These are phyloP conservation scores for Glyphotaelius pellucidus DNA, from an alignment of 2,888 invertebrate genomes.

Conservation along the genomic window DNA sequence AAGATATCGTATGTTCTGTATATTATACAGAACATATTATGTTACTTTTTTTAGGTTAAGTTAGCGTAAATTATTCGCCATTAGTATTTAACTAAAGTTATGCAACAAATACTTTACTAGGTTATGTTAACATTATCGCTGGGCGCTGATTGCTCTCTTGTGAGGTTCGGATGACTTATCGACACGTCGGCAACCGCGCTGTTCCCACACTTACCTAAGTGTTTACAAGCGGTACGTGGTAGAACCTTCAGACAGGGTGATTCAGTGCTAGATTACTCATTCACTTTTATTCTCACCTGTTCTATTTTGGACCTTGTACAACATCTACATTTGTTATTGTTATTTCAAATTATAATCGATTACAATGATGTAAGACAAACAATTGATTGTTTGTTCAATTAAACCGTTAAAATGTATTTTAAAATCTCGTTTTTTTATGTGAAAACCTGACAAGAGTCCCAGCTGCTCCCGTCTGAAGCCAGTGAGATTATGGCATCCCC, in stretches of 20 bases:
- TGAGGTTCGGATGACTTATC: slow-evolving; percentile 31
- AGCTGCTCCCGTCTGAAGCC: too few relatives aligned
- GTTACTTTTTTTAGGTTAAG: neutral
- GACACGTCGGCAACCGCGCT: slow-evolving; percentile 7
- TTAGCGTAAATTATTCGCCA: neutral
- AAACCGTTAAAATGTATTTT: too few relatives aligned
- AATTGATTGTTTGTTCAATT: too few relatives aligned
- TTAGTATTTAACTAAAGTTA: neutral
- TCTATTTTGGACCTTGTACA: neutral
- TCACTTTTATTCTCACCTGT: neutral
- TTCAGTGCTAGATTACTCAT: neutral
- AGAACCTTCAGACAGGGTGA: slow-evolving; percentile 25
- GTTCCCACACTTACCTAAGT: slow-evolving; percentile 27
- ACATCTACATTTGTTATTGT: neutral
- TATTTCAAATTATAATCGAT: too few relatives aligned
- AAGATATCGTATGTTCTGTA: too few relatives aligned
- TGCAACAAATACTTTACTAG: neutral
- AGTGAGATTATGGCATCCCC: too few relatives aligned
- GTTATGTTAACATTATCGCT: slow-evolving; percentile 30
- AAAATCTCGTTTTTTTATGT: too few relatives aligned
- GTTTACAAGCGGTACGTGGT: slow-evolving; percentile 42
- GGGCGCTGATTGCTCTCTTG: slow-evolving; percentile 15
- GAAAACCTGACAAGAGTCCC: too few relatives aligned
- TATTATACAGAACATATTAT: too few relatives aligned
- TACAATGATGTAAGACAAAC: too few relatives aligned